These are phyloP conservation scores for Cryptus viduatorius DNA, from an alignment of 2,888 invertebrate genomes.

Conservation along the genomic window DNA sequence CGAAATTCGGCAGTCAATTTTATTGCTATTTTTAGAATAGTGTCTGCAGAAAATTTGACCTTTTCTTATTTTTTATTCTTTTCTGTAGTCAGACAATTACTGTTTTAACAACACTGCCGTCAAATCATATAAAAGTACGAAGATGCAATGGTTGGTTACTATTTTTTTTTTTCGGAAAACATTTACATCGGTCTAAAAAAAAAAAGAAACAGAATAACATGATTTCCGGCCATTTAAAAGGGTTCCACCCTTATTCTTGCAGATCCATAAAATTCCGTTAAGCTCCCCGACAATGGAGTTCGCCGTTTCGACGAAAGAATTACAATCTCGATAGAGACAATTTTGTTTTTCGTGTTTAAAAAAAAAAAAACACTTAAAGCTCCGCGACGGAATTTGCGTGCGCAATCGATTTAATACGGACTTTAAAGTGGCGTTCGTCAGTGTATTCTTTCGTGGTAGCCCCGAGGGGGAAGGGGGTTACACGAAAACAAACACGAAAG, in stretches of 20 bases:
- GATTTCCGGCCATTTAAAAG: neutral
- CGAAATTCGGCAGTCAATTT: too few relatives aligned
- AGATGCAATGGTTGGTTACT: neutral
- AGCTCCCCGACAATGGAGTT: neutral
- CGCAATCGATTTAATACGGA: neutral
- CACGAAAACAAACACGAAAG: slow-evolving; percentile 62
- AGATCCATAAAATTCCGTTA: neutral
- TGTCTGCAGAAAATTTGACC: too few relatives aligned
- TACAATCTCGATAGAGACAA: neutral
- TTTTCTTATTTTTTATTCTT: too few relatives aligned
- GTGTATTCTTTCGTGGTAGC: slow-evolving; percentile 68
- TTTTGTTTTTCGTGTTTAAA: neutral
- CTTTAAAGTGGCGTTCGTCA: slow-evolving; percentile 69
- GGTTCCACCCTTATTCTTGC: neutral
- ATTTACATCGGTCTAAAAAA: neutral
- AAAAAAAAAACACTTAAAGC: too few relatives aligned
- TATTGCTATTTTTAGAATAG: too few relatives aligned
- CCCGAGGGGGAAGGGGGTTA: slow-evolving; percentile 66
- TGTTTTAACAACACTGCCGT: too few relatives aligned
- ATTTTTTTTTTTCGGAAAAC: neutral
- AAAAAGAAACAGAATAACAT: neutral
- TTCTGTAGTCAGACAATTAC: too few relatives aligned
- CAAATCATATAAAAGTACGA: neutral
- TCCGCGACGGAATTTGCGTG: slow-evolving; percentile 4
- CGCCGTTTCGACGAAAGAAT: neutral